Evolutionary conservation across 2,888 invertebrate species (phyloP).

Genomic region (Macrophya alboannulata): DNA sequence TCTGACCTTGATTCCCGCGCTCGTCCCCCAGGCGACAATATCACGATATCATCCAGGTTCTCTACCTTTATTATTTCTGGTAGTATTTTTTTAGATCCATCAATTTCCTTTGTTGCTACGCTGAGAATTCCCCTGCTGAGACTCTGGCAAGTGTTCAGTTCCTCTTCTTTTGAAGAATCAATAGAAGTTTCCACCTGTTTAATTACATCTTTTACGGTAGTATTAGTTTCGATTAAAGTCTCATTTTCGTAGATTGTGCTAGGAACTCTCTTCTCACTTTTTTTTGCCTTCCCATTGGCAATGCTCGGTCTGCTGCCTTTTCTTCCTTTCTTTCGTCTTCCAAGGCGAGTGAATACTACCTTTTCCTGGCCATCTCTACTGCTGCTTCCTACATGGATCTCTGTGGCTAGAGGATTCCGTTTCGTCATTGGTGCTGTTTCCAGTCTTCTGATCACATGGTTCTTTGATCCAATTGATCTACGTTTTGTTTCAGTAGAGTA

Average conservation of each 20-base stretch:
- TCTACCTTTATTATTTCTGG: slow-evolving; percentile 14
- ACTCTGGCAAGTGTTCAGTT: background rate
- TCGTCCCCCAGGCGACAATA: slow-evolving; percentile 31
- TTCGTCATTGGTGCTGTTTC: background rate
- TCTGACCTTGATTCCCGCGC: slow-evolving; percentile 38
- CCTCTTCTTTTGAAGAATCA: background rate
- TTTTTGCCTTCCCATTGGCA: background rate
- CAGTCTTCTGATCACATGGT: background rate
- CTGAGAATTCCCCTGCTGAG: background rate
- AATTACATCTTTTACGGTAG: background rate
- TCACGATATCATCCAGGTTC: slow-evolving; percentile 13
- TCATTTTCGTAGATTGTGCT: background rate
- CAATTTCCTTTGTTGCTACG: background rate
- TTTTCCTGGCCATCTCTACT: background rate
- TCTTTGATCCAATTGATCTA: background rate
- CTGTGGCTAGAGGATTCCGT: background rate
- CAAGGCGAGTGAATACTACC: background rate
- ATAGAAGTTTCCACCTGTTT: background rate
- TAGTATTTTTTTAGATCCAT: background rate
- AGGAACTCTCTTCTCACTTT: slow-evolving; percentile 2
- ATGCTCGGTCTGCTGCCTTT: background rate
- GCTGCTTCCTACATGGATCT: background rate
- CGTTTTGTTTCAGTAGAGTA: background rate
- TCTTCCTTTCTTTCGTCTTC: background rate
- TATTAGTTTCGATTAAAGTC: background rate